Conservation (phyloP, 2,113 vertebrate genomes). For the Callipepla californica region DNA sequence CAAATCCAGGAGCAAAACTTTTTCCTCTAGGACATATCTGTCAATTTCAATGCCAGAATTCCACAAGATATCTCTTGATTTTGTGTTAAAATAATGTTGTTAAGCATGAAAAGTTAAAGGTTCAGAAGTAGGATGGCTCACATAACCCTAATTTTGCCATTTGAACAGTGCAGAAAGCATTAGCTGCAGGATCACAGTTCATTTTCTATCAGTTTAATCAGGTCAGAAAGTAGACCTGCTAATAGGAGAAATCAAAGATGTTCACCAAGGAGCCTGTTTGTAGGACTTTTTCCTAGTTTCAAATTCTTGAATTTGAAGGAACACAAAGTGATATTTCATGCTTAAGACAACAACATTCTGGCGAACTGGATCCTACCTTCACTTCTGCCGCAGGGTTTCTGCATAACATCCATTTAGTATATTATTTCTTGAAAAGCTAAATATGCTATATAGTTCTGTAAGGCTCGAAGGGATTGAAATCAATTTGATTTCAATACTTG, state of each 20-base stretch:
- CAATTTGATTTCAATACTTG: background rate
- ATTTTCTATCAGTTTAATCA: background rate
- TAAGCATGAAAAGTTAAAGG: background rate
- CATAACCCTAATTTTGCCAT: background rate
- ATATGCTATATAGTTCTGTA: background rate
- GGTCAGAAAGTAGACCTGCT: background rate
- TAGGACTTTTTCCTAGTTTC: background rate
- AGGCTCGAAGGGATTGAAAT: background rate
- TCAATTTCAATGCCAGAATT: background rate
- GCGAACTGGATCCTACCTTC: background rate
- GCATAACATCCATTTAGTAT: rapidly evolving
- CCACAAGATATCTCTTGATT: background rate
- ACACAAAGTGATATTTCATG: background rate
- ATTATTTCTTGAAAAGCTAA: background rate
- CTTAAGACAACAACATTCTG: background rate
- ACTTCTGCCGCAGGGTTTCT: background rate
- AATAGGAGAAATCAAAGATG: background rate
- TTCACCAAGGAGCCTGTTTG: background rate
- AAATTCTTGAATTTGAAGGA: background rate
- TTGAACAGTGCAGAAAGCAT: background rate
- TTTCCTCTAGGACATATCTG: background rate
- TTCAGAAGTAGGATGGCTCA: background rate
- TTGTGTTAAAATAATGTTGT: background rate
- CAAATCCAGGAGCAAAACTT: background rate
- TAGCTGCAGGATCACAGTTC: background rate